A percentile compares a stretch with the other conserved stretches of the same genome.
Evolutionary conservation across 35 echinoderm and acorn worm genomes (phyloP).

Genomic region (Holothuria glaberrima): DNA sequence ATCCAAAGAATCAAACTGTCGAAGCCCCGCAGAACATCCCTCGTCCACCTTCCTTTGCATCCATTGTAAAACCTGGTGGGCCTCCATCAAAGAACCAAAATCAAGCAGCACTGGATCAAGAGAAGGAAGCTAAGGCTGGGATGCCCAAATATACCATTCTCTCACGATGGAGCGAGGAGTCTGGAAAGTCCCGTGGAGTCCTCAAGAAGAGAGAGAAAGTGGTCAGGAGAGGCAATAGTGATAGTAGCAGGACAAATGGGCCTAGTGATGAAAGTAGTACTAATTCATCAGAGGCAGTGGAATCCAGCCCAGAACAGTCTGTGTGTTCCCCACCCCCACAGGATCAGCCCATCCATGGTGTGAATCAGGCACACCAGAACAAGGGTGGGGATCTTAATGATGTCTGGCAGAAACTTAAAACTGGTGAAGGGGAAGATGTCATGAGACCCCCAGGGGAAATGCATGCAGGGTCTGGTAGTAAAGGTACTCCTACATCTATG

Average conservation of each 20-base stretch:
- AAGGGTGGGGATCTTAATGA: conserved; percentile 8
- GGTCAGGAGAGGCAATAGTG: conserved; percentile 5
- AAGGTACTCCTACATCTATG: neutral
- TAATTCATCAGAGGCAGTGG: neutral
- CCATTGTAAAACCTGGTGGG: conserved; percentile 7
- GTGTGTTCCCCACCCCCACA: neutral
- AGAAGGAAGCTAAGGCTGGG: conserved; percentile 21
- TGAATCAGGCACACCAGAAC: neutral
- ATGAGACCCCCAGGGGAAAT: neutral
- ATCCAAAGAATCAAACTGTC: neutral
- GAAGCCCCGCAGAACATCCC: neutral
- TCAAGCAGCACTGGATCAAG: neutral
- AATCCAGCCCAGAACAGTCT: conserved; percentile 12
- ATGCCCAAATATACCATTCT: conserved; percentile 31
- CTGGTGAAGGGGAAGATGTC: neutral
- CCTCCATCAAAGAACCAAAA: conserved; percentile 17
- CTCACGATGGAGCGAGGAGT: neutral
- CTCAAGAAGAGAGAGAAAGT: conserved; percentile 30
- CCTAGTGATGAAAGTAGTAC: conserved; percentile 47
- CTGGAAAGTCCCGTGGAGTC: neutral
- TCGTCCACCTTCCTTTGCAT: conserved; percentile 30
- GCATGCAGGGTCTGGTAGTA: neutral
- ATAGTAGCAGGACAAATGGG: neutral
- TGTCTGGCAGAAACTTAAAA: conserved; percentile 38
- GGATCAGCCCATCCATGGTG: neutral